Evolutionary conservation across 2,113 vertebrate species (phyloP), one percentile per base, ranked within the genome.

Genomic region (Lepus americanus): DNA sequence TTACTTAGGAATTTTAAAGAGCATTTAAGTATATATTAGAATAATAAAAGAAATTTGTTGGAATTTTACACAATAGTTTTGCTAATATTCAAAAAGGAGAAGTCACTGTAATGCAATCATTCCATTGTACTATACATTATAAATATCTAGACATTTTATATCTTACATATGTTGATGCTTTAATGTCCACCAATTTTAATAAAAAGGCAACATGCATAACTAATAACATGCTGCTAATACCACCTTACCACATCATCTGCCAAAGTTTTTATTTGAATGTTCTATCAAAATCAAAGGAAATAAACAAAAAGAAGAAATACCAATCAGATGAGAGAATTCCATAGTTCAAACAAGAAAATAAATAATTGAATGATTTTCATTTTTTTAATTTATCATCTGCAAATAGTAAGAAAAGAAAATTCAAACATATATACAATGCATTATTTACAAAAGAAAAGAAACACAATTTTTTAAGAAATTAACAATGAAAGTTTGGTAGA

Each of bases 231-330:
- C 97, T 95, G 93, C 89, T 97, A 97, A 96, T 96, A 98, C 98
- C 98, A 98, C 98, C 99, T 99, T 99, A 99, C 99, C 99, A 99
- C 98, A 98, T 99, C 99, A 98, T 99, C 99, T 98, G 99, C 99
- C 99, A 99, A 99, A 98, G 99, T 99, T 99, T 99, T 99, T 98
- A 99, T 99, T 98, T 99, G 99, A 99, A 99, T 99, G 98, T 99
- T 99, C 99, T 99, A 99, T 99, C 98, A 98, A 98, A 99, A 98
- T 98, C 98, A 99, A 98, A 98, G 96, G 98, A 94, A 98, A 98
- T 94, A 98, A 97, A 94, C 91, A 87, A 98, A 98, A 98, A 96
- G 67, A 89, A 98, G 44, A 98, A 93, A 98, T 97, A 98, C 97
- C 96, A 97, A 95, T 97, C 97, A 97, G 97, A 77, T 74, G 94